Evolutionary conservation across 1,140 invertebrate species (phyloP).

Genomic region (Trialeurodes vaporariorum): DNA sequence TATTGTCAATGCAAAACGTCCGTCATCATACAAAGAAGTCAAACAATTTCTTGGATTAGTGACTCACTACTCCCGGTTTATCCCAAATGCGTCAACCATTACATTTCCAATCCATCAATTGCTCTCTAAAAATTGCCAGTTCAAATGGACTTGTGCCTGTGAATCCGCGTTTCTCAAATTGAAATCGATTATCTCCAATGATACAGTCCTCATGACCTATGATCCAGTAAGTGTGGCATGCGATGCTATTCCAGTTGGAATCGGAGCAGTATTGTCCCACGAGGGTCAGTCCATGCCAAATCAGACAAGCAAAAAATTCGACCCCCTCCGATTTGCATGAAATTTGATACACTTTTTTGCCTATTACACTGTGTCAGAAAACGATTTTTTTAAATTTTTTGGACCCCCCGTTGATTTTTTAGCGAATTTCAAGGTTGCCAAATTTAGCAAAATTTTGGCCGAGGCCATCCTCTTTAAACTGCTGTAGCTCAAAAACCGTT

Average conservation of each 20-base stretch:
- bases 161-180: constrained; percentile 26
- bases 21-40: constrained; percentile 29
- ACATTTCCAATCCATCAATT: constrained; percentile 29
- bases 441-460: too few relatives aligned
- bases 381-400: too few relatives aligned
- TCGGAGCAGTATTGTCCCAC: constrained; percentile 39
- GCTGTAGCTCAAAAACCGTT: too few relatives aligned
- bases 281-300: too few relatives aligned
- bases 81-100: constrained; percentile 31
- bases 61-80: constrained; percentile 37
- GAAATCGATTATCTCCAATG: constrained; percentile 23
- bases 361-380: too few relatives aligned
- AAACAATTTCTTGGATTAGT: constrained; percentile 36
- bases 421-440: too few relatives aligned
- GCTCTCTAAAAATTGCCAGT: constrained; percentile 20
- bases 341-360: too few relatives aligned
- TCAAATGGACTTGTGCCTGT: constrained; percentile 16
- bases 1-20: constrained; percentile 32
- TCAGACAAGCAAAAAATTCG: too few relatives aligned
- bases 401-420: too few relatives aligned
- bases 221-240: constrained; percentile 35
- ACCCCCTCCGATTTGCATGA: too few relatives aligned
- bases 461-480: too few relatives aligned
- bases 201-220: constrained; percentile 28
- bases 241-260: constrained; percentile 38